Conservation (phyloP, 2,113 vertebrate genomes). For the Corythornis madagascariensis region DNA sequence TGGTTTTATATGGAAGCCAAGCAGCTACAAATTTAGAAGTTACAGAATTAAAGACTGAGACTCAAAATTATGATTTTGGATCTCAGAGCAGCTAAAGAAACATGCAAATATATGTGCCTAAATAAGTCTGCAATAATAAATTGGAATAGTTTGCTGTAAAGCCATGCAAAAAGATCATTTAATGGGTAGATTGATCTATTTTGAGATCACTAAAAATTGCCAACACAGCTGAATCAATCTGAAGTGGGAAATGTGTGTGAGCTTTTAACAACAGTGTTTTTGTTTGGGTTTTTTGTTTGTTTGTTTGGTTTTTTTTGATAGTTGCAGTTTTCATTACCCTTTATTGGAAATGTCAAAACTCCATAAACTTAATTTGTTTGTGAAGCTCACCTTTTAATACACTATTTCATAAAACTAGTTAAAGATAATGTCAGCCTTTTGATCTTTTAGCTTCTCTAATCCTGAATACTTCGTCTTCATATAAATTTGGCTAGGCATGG, state of each 20-base stretch:
- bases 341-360: not conserved
- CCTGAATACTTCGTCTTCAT: not conserved
- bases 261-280: not conserved
- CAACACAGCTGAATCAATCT: not conserved
- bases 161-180: not conserved
- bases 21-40: not conserved
- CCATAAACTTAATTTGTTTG: not conserved
- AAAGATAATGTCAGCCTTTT: not conserved
- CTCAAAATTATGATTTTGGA: not conserved
- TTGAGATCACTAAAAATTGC: not conserved
- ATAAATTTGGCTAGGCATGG: not conserved
- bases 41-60: not conserved
- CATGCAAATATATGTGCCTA: not conserved
- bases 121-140: not conserved
- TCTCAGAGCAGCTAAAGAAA: not conserved
- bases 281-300: too few relatives aligned
- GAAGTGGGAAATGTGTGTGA: not conserved
- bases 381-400: not conserved
- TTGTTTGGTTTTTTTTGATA: not conserved
- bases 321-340: not conserved
- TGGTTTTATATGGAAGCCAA: not conserved
- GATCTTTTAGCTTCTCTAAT: constrained; percentile 19
- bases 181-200: not conserved
- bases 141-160: not conserved
- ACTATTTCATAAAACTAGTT: not conserved